A percentile compares a stretch with the other conserved stretches of the same genome.
These are phyloP conservation scores for Diplodus sargus DNA, from an alignment of 2,797 vertebrate genomes.

Conservation along the genomic window DNA sequence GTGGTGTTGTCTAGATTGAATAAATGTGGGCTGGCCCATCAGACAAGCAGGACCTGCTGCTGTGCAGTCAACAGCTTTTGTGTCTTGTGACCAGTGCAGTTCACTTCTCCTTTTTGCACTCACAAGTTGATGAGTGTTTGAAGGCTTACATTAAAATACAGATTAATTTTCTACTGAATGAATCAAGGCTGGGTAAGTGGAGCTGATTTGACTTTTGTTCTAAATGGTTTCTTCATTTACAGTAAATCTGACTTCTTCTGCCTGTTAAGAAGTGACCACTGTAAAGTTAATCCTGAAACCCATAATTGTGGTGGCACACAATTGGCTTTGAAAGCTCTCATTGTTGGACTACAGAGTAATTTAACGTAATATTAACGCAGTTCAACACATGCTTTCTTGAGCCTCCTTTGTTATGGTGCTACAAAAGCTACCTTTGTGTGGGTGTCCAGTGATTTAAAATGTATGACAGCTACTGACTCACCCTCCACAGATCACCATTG, in stretches of 20 bases:
- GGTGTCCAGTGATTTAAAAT: conserved; percentile 52
- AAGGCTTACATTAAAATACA: neutral
- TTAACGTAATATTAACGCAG: conserved; percentile 44
- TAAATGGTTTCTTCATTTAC: neutral
- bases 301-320: conserved; percentile 6
- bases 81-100: conserved; percentile 42
- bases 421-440: conserved; percentile 74
- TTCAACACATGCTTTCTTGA: conserved; percentile 45
- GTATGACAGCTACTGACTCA: conserved; percentile 51
- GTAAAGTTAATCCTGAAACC: conserved; percentile 9
- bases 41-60: conserved; percentile 26
- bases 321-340: conserved; percentile 39
- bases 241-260: neutral
- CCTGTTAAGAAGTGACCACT: neutral
- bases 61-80: conserved; percentile 19
- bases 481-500: conserved; percentile 51
- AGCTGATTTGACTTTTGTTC: neutral
- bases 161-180: neutral
- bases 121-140: neutral
- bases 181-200: conserved; percentile 20
- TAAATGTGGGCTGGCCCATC: conserved; percentile 14
- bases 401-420: conserved; percentile 47
- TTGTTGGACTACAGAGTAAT: conserved; percentile 20
- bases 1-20: conserved; percentile 20
- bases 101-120: conserved; percentile 39